Percentiles rank a stretch among this genome's conserved stretches.
phyloP scores from a whole-genome alignment of 2,888 invertebrate genomes.

The Epistrophe eligans region DNA sequence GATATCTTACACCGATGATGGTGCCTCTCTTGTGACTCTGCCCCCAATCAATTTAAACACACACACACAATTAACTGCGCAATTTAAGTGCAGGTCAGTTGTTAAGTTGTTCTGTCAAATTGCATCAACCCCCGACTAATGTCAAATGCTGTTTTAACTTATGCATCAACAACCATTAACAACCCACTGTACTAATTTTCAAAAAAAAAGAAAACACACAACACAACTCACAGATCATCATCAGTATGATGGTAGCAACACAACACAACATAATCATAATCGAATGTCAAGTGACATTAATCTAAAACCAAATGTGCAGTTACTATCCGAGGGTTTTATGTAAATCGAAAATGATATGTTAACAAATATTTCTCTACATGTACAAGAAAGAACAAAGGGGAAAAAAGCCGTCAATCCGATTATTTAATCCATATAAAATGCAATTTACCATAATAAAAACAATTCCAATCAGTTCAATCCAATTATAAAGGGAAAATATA shows the following conservation, averaged over 20 bases:
- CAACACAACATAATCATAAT: conserved; percentile 51
- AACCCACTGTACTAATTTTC: not conserved
- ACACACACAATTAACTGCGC: conserved; percentile 58
- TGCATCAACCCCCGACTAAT: conserved; percentile 25
- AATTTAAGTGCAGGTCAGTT: conserved; percentile 57
- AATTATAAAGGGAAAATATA: conserved; percentile 37
- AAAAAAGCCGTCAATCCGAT: conserved; percentile 46
- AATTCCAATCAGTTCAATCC: conserved; percentile 59
- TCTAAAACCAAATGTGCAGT: conserved; percentile 49
- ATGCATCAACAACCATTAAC: not conserved
- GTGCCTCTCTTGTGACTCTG: not conserved
- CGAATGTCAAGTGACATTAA: conserved; percentile 69
- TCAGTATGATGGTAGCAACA: not conserved
- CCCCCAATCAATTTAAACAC: conserved; percentile 10
- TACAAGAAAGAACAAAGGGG: not conserved
- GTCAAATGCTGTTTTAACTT: conserved; percentile 6
- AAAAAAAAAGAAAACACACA: not conserved
- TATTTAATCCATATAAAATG: conserved; percentile 47
- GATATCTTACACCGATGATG: not conserved
- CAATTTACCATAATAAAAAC: conserved; percentile 63
- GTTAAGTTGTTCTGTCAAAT: conserved; percentile 48
- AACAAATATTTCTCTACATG: too few species aligned
- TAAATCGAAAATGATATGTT: conserved; percentile 61
- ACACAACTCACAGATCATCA: conserved; percentile 23
- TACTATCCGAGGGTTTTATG: conserved; percentile 22